phyloP scores from a whole-genome alignment of 2,888 invertebrate genomes.

The Callosobruchus maculatus region DNA sequence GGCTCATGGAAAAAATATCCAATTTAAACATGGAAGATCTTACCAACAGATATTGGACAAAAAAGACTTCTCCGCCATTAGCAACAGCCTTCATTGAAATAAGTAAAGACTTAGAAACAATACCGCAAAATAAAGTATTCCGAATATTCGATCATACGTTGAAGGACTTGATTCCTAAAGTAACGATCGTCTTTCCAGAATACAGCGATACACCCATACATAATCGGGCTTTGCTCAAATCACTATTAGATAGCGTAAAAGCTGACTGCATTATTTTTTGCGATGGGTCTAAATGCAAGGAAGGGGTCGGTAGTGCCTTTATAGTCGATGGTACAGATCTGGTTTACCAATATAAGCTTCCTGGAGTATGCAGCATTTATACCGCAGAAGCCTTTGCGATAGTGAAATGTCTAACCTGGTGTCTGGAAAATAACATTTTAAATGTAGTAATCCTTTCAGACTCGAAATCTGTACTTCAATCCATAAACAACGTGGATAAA shows the following conservation, averaged over 20 bases:
- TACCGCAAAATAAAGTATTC: background rate
- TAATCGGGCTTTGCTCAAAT: background rate
- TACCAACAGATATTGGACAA: background rate
- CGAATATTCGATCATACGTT: background rate
- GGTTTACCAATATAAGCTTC: background rate
- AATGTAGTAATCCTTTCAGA: background rate
- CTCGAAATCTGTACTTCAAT: slow-evolving; percentile 1
- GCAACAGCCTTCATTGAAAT: background rate
- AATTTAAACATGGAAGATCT: background rate
- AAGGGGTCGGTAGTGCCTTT: background rate
- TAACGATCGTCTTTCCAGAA: background rate
- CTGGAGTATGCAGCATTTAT: slow-evolving; percentile 1
- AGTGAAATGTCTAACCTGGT: slow-evolving; percentile 2
- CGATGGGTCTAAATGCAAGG: background rate
- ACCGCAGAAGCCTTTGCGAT: slow-evolving; percentile 7
- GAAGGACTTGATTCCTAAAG: background rate
- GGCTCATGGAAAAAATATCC: background rate
- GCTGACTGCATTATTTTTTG: background rate
- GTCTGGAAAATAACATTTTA: background rate
- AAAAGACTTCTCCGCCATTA: background rate
- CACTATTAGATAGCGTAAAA: background rate
- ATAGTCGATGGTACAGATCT: background rate
- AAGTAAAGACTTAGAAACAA: background rate
- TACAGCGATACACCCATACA: background rate
- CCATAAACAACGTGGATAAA: background rate